Evolutionary conservation across 2,113 vertebrate genomes (phyloP), one percentile per base, ranked within the genome.

Genomic region (Talpa occidentalis): DNA sequence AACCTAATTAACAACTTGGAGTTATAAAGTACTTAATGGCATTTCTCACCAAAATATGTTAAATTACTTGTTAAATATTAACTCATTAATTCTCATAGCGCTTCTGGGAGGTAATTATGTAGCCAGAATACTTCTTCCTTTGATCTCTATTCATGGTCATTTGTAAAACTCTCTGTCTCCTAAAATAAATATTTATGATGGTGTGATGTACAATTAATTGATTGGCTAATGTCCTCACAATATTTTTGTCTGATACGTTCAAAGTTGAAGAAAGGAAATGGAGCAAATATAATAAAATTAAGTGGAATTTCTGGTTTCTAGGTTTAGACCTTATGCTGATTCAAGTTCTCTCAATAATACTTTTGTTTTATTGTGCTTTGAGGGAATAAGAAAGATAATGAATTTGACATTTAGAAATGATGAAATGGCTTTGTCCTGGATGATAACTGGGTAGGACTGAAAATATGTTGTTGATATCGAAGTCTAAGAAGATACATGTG

Each of bases 31-130:
- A 12, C 47, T 78, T 93, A 91, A 93, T 88, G 73, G 10, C 9
- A 77, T 91, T 87, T 92, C 54, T 93, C 73, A 94, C 93, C 44
- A 85, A 93, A 94, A 96, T 77, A 85, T 85, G 91, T 93, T 24
- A 67, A 91, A 88, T 66, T 24, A 15, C 37, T 81, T 96, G 90
- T 74, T 28, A 49, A 83, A 87, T 10, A 92, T 74, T 89, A 89
- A 91, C 16, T 93, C 62, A 83, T 90, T 91, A 88, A 89, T 89
- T 93, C 56, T 94, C 10, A 87, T 52, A 82, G n/a, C 24, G 56
- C n/a, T 74, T 49, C 30, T 81, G 40, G 40, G 90, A 89, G 24
- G 14, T 47, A 86, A 94, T 84, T 94, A 80, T 40, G 6, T 52
- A 73, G 40, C 54, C 17, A 49, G 47, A 88, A 88, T 12, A 52